phyloP scores from a whole-genome alignment of 2,797 vertebrate species.

The Helarctos malayanus region DNA sequence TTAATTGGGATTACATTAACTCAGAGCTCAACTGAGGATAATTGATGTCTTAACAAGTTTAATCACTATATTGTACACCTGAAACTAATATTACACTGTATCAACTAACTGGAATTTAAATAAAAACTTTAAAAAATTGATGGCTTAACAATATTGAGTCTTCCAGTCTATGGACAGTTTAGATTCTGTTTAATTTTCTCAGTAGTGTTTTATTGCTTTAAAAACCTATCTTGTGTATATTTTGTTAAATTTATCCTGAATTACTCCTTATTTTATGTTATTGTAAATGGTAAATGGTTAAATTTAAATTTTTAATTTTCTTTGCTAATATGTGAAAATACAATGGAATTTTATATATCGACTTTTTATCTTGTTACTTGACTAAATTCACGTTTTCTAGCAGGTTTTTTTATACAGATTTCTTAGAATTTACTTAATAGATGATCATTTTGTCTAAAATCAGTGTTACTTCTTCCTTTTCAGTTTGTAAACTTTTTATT shows the following conservation, averaged over 20 bases:
- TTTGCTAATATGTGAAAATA: slow-evolving; percentile 44
- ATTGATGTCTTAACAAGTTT: slow-evolving; percentile 15
- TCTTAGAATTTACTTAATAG: slow-evolving; percentile 23
- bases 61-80: not conserved
- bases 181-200: slow-evolving; percentile 42
- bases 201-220: slow-evolving; percentile 46
- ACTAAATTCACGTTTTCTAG: slow-evolving; percentile 49
- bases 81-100: not conserved
- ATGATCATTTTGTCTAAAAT: slow-evolving; percentile 30
- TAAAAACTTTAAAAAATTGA: not conserved
- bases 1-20: not conserved
- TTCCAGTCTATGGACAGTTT: not conserved
- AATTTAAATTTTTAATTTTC: not conserved
- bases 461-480: not conserved
- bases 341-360: not conserved
- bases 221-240: slow-evolving; percentile 3
- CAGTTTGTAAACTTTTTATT: slow-evolving; percentile 44
- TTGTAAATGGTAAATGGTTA: slow-evolving; percentile 5
- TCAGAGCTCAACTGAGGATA: not conserved
- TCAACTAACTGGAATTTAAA: not conserved
- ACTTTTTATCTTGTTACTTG: slow-evolving; percentile 13
- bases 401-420: not conserved
- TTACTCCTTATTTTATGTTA: not conserved
- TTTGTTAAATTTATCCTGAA: slow-evolving; percentile 31
- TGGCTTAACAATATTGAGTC: slow-evolving; percentile 23